phyloP scores from a whole-genome alignment of 2,797 vertebrate species.

The Sebastes cheni region DNA sequence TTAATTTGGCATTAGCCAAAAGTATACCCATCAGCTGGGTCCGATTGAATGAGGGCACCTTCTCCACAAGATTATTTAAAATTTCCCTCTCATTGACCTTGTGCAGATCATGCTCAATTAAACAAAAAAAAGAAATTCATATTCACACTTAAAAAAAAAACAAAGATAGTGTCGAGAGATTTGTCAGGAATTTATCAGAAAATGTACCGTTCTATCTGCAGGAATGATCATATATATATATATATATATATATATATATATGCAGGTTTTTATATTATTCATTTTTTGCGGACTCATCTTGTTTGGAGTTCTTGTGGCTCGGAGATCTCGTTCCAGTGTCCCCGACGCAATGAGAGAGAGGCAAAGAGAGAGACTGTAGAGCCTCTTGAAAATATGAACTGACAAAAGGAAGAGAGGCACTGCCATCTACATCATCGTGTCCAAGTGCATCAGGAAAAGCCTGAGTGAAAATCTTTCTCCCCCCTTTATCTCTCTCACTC shows the following conservation, averaged over 20 bases:
- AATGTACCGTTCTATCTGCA: background rate
- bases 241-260: background rate
- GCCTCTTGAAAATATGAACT: constrained; percentile 79
- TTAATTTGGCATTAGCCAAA: constrained; percentile 63
- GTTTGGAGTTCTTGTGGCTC: constrained; percentile 36
- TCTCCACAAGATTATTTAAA: constrained; percentile 56
- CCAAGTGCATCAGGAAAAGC: constrained; percentile 71
- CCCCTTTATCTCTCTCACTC: constrained; percentile 50
- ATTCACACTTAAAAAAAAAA: constrained; percentile 23
- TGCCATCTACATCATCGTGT: constrained; percentile 72
- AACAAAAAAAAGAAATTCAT: constrained; percentile 51
- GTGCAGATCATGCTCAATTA: constrained; percentile 52
- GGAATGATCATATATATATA: background rate
- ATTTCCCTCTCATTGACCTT: constrained; percentile 58
- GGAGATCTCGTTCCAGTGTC: constrained; percentile 48
- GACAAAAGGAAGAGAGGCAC: constrained; percentile 73
- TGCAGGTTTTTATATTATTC: constrained; percentile 24
- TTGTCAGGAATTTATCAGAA: constrained; percentile 2
- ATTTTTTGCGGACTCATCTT: constrained; percentile 50
- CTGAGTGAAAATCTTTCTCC: constrained; percentile 70
- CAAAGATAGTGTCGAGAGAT: constrained; percentile 32
- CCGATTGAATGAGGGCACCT: constrained; percentile 34
- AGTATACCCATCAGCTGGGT: constrained; percentile 50
- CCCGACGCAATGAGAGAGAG: constrained; percentile 46
- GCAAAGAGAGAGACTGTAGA: constrained; percentile 70